Percentiles rank a stretch among this genome's conserved stretches.
Conservation (phyloP, 2,113 vertebrate species). For the human (Homo sapiens) region GRCh38 chr1:175708501-175709000, state of each 20-base stretch:
- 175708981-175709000: background rate
- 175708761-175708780: background rate
- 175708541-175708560: background rate
- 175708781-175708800: background rate
- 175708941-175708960: background rate
- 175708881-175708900: background rate
- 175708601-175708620: no score
- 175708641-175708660: no score
- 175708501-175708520: background rate
- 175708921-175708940: background rate
- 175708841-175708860: background rate
- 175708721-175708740: background rate
- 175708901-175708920: background rate
- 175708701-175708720: background rate
- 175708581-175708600: no score
- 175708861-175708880: background rate
- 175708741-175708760: background rate
- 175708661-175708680: background rate
- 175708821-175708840: background rate
- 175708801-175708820: background rate
- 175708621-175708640: no score
- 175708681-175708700: background rate
- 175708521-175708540: background rate
- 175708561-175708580: background rate
- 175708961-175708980: background rate